Evolutionary conservation across 2,797 vertebrate species (phyloP).

Genomic region (Anabas testudineus): DNA sequence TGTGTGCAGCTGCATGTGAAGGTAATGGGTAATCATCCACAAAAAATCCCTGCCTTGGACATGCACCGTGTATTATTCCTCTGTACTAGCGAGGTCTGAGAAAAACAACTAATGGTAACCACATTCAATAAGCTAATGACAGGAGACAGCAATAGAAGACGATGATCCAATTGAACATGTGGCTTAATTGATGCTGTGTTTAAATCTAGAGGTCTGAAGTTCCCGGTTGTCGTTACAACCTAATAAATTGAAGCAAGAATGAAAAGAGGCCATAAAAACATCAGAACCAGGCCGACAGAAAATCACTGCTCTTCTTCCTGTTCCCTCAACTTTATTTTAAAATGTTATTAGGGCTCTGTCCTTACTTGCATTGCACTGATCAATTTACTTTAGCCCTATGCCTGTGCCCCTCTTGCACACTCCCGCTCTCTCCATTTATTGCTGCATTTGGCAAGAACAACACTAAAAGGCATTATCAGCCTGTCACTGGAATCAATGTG

Average conservation of each 20-base stretch:
- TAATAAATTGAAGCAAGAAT: slow-evolving; percentile 3
- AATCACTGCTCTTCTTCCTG: slow-evolving; percentile 28
- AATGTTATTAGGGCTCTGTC: slow-evolving; percentile 39
- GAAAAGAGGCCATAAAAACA: slow-evolving; percentile 15
- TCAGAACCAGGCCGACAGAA: background rate
- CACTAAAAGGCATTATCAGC: slow-evolving; percentile 70
- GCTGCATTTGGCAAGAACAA: slow-evolving; percentile 69
- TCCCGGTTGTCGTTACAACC: background rate
- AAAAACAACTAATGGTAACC: slow-evolving; percentile 7
- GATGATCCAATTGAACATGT: background rate
- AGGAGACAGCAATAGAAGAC: background rate
- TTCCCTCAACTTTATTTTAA: slow-evolving; percentile 34
- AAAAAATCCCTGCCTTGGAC: background rate
- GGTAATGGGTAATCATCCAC: background rate
- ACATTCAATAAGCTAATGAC: slow-evolving; percentile 1
- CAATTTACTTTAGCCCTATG: slow-evolving; percentile 35
- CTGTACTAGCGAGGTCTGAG: background rate
- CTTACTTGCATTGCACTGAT: slow-evolving; percentile 44
- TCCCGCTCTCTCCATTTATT: slow-evolving; percentile 56
- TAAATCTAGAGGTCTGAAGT: background rate
- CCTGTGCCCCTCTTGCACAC: slow-evolving; percentile 15
- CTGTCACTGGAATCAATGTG: slow-evolving; percentile 68
- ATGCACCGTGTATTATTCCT: slow-evolving; percentile 4
- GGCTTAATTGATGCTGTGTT: background rate
- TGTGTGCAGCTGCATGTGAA: slow-evolving; percentile 11